A percentile compares a stretch with the other conserved stretches of the same genome.
Conservation (phyloP, 1,140 invertebrate genomes). For the Schlechtendalia chinensis region DNA sequence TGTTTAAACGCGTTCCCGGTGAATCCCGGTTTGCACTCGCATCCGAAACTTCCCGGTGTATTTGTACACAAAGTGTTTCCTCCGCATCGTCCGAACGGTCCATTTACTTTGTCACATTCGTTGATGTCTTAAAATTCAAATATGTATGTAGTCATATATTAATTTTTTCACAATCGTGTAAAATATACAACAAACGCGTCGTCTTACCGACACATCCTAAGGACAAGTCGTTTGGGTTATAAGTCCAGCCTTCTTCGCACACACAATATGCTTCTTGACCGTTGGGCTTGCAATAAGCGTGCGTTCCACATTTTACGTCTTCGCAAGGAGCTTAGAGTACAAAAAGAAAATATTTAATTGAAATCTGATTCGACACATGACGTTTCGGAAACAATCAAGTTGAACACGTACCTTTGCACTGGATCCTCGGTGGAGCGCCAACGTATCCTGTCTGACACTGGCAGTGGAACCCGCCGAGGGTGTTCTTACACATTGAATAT, state of each 20-base stretch:
- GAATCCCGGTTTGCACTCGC: constrained; percentile 75
- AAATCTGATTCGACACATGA: no score
- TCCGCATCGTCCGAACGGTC: constrained; percentile 78
- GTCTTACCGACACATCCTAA: constrained; percentile 77
- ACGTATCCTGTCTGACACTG: constrained; percentile 83
- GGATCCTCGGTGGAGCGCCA: constrained; percentile 73
- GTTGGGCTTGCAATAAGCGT: constrained; percentile 85
- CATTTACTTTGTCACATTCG: constrained; percentile 80
- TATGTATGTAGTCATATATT: background rate
- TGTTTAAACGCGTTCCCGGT: constrained; percentile 75
- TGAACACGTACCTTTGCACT: constrained; percentile 68
- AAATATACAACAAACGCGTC: background rate
- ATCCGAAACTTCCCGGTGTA: constrained; percentile 73
- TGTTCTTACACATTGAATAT: constrained; percentile 79
- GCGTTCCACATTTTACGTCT: constrained; percentile 81
- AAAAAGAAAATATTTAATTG: background rate
- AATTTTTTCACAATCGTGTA: background rate
- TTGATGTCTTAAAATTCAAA: constrained; percentile 73
- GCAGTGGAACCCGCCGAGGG: constrained; percentile 79
- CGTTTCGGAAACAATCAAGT: background rate
- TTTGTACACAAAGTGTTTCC: constrained; percentile 82
- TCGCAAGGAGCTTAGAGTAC: constrained; percentile 74
- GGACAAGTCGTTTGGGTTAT: constrained; percentile 81
- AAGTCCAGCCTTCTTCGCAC: constrained; percentile 91
- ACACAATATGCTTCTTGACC: constrained; percentile 87